phyloP scores from a whole-genome alignment of 1,140 invertebrate species.

The Oryctes rhinoceros region DNA sequence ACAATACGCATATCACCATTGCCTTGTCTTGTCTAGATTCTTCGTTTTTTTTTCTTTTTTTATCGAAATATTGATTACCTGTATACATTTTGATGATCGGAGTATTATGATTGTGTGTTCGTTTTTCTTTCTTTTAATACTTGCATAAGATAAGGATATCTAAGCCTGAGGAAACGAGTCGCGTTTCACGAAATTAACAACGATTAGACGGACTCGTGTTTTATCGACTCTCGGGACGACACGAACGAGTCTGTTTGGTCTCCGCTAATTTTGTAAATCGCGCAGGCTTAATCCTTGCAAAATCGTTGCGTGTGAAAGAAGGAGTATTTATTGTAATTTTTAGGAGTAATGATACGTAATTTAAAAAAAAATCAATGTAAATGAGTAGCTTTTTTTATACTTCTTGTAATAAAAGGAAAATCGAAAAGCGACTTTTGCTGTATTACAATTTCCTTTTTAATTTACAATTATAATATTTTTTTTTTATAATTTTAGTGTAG shows the following conservation, averaged over 20 bases:
- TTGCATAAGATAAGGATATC: not conserved
- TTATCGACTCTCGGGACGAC: too few relatives aligned
- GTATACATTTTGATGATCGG: not conserved
- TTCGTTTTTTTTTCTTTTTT: not conserved
- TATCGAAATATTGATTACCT: not conserved
- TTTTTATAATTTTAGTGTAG: not conserved
- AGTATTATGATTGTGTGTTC: not conserved
- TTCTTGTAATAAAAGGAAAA: not conserved
- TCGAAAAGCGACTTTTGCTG: not conserved
- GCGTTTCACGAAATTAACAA: too few relatives aligned
- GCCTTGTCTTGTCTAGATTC: not conserved
- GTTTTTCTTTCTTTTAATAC: not conserved
- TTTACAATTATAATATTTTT: not conserved
- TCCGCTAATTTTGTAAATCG: too few relatives aligned
- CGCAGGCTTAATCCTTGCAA: not conserved
- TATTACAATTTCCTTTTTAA: not conserved
- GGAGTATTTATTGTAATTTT: not conserved
- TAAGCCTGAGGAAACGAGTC: not conserved
- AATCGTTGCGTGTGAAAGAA: not conserved
- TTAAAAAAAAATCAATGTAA: not conserved
- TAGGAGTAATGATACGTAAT: not conserved
- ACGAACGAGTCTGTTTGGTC: too few relatives aligned
- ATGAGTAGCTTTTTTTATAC: not conserved
- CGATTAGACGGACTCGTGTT: too few relatives aligned
- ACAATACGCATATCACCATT: conserved; percentile 29